Percentiles rank a stretch among this genome's conserved stretches.
phyloP scores from a whole-genome alignment of 2,797 vertebrate genomes.

The Acomys russatus region DNA sequence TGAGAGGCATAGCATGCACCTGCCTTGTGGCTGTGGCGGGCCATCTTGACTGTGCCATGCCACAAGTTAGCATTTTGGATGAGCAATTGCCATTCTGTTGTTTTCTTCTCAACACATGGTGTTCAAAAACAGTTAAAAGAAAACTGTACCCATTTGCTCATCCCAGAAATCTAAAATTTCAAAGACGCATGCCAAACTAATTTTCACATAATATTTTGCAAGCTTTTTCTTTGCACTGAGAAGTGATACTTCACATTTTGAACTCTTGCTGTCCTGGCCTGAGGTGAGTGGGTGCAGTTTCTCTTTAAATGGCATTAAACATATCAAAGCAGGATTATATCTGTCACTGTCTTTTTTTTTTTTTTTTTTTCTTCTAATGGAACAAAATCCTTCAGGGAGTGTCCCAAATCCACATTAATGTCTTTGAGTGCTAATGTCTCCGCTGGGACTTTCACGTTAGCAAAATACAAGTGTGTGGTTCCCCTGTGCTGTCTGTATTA shows the following conservation, averaged over 20 bases:
- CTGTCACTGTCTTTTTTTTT: slow-evolving; percentile 83
- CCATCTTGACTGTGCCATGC: slow-evolving; percentile 86
- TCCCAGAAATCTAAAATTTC: slow-evolving; percentile 90
- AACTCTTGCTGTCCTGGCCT: slow-evolving; percentile 79
- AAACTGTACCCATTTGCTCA: slow-evolving; percentile 91
- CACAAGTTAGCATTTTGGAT: slow-evolving; percentile 92
- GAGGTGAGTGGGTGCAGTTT: slow-evolving; percentile 82
- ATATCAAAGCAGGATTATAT: slow-evolving; percentile 80
- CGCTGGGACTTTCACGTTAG: slow-evolving; percentile 74
- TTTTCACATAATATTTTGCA: slow-evolving; percentile 87
- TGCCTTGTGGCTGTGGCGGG: slow-evolving; percentile 89
- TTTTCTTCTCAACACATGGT: slow-evolving; percentile 93
- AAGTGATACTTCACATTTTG: slow-evolving; percentile 82
- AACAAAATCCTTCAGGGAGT: slow-evolving; percentile 84
- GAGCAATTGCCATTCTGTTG: slow-evolving; percentile 93
- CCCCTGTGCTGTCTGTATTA: slow-evolving; percentile 69
- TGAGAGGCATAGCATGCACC: slow-evolving; percentile 88
- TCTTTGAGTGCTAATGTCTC: slow-evolving; percentile 80
- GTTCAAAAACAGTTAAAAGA: slow-evolving; percentile 92
- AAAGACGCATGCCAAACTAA: slow-evolving; percentile 88
- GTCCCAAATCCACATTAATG: slow-evolving; percentile 84
- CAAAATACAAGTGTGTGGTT: slow-evolving; percentile 63
- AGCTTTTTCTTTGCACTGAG: slow-evolving; percentile 82
- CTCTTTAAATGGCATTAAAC: slow-evolving; percentile 83
- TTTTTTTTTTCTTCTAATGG: slow-evolving; percentile 77